Evolutionary conservation across 2,797 vertebrate genomes (phyloP).

Genomic region (Peromyscus attwateri): DNA sequence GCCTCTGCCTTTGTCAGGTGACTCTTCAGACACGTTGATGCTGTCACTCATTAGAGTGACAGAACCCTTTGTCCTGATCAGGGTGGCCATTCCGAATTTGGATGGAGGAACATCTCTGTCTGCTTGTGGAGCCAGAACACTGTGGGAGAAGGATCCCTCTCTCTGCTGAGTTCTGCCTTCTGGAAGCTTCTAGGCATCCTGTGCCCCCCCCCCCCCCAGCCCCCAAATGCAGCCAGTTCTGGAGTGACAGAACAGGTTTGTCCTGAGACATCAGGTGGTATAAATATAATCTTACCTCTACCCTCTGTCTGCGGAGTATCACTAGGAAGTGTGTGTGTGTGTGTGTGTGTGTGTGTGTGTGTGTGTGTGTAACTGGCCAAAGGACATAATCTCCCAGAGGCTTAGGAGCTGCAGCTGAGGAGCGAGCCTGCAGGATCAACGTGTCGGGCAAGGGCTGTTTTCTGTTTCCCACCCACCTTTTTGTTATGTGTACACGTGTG

Average conservation of each 20-base stretch:
- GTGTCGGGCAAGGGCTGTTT: not conserved
- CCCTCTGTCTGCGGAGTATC: not conserved
- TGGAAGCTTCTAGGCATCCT: conserved; percentile 9
- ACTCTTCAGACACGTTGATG: not conserved
- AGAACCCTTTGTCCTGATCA: not conserved
- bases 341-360: not conserved
- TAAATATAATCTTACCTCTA: not conserved
- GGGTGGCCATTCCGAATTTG: not conserved
- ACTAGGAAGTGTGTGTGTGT: not conserved
- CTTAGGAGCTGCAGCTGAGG: not conserved
- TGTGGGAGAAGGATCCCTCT: not conserved
- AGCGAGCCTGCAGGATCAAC: not conserved
- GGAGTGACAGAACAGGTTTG: not conserved
- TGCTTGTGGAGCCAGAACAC: not conserved
- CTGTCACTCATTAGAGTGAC: not conserved
- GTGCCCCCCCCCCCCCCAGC: too few species aligned
- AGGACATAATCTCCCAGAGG: not conserved
- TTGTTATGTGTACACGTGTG: not conserved
- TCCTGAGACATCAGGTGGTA: not conserved
- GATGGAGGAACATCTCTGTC: not conserved
- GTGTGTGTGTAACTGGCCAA: not conserved
- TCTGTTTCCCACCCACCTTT: not conserved
- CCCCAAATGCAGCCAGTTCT: not conserved
- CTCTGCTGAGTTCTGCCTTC: not conserved
- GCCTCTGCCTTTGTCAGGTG: not conserved